phyloP scores from a whole-genome alignment of 2,113 vertebrate species.

The Halichoeres trimaculatus region DNA sequence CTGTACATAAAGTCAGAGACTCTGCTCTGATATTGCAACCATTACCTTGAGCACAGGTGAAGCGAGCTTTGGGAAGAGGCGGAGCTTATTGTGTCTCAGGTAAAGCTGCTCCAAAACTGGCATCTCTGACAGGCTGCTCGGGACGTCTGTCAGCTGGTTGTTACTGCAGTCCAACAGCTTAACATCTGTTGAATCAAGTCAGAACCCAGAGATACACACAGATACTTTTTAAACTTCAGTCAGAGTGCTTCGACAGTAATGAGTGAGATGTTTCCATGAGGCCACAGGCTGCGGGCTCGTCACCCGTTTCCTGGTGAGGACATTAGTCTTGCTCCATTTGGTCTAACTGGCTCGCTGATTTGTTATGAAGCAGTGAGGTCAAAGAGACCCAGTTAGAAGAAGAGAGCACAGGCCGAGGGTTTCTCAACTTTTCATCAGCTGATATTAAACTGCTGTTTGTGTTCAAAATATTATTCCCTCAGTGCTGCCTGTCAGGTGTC shows the following conservation, averaged over 20 bases:
- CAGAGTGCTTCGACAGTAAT: neutral
- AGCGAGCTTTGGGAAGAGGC: slow-evolving; percentile 85
- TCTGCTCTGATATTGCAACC: no score
- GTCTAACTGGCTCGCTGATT: neutral
- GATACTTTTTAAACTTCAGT: neutral
- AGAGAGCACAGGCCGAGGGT: no score
- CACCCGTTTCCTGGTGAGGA: neutral
- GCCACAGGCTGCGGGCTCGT: neutral
- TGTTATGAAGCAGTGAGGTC: neutral
- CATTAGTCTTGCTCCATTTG: neutral
- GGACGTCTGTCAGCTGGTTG: slow-evolving; percentile 90
- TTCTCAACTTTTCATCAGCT: neutral
- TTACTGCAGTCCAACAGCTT: slow-evolving; percentile 92
- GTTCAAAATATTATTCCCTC: no score
- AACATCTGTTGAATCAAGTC: slow-evolving; percentile 80
- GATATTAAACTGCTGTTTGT: neutral
- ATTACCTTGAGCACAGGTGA: slow-evolving; percentile 89
- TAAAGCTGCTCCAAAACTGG: slow-evolving; percentile 91
- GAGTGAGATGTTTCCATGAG: neutral
- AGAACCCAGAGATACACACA: neutral
- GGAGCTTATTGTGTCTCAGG: slow-evolving; percentile 91
- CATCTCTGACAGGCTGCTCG: slow-evolving; percentile 87
- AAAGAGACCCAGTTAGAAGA: no score
- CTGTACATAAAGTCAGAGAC: no score
- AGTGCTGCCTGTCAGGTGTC: no score